Conservation (phyloP, 2,888 invertebrate species). For the Cecidostiba fungosa region DNA sequence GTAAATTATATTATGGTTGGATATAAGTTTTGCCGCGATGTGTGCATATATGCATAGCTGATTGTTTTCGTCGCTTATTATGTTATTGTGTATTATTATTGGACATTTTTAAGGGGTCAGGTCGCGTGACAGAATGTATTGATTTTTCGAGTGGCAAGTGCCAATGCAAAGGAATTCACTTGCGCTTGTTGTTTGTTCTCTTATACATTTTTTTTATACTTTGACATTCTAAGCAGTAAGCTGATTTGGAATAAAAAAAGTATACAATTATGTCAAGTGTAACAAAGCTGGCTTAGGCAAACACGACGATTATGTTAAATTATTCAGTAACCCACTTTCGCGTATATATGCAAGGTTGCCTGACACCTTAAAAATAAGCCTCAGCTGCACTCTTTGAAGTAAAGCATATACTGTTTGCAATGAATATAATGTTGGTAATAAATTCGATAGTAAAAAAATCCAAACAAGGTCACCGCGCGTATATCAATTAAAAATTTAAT, state of each 20-base stretch:
- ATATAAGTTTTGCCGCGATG: background rate
- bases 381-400: background rate
- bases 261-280: background rate
- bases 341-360: background rate
- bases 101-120: background rate
- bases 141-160: background rate
- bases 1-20: background rate
- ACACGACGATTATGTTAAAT: conserved; percentile 24
- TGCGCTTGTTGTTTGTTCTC: background rate
- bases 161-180: background rate
- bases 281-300: conserved; percentile 7
- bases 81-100: background rate
- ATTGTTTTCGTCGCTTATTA: background rate
- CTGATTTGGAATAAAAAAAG: background rate
- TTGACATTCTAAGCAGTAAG: background rate
- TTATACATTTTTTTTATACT: background rate
- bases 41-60: background rate
- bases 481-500: background rate
- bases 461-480: background rate
- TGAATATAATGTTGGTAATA: background rate
- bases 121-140: background rate
- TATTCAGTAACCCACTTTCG: conserved; percentile 45
- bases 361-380: conserved; percentile 36
- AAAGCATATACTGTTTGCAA: background rate
- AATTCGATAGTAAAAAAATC: background rate